Base-by-base conservation (phyloP, 2,113 vertebrate genomes). In the Accipiter virgatus region DNA sequence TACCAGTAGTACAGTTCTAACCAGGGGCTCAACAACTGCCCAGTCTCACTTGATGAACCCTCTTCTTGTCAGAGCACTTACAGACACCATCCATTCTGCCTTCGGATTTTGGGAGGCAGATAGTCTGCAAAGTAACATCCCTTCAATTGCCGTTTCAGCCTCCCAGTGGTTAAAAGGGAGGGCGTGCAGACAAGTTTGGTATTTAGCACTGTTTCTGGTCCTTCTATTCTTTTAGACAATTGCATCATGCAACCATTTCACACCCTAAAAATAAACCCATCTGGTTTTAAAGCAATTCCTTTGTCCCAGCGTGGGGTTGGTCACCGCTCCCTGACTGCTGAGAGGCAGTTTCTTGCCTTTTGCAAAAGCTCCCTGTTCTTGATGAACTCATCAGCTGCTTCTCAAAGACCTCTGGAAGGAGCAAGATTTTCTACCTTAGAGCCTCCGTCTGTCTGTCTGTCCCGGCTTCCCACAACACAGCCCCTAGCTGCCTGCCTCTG, bases 221-320 rank as follows among this genome's bases (percentile, higher is more conserved):
- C 0, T 81, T 93, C 50, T 43, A 34, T 86, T 94, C 20, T 83
- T 91, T 83, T 23, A 77, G 40, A 58, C 26, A 34, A 26, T 67
- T 88, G 78, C 87, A 45, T 95, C 50, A 16, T 45, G 50, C 19
- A 70, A 56, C 70, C 34, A 50, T 78, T 88, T 90, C 65, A 83
- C 67, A 83, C 55, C 53, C 71, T 83, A 68, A 88, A 94, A 95
- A 83, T 88, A 96, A 91, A 56, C 13, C 62, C 80, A 77, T 12
- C 45, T 91, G 81, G 19, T 70, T 92, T 81, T 68, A 77, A 83
- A 91, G 53, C 25, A 91, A n/a, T 56, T 83, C 50, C 63, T 83
- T 78, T 90, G 83, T 83, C 80, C 43, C 34, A 12, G 1, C 23
- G 27, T 80, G 40, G 53, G 53, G 43, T 3, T 50, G 74, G 22